Conservation (phyloP, 92 coral and sea anemone genomes). For the Bergia puertoricense region DNA sequence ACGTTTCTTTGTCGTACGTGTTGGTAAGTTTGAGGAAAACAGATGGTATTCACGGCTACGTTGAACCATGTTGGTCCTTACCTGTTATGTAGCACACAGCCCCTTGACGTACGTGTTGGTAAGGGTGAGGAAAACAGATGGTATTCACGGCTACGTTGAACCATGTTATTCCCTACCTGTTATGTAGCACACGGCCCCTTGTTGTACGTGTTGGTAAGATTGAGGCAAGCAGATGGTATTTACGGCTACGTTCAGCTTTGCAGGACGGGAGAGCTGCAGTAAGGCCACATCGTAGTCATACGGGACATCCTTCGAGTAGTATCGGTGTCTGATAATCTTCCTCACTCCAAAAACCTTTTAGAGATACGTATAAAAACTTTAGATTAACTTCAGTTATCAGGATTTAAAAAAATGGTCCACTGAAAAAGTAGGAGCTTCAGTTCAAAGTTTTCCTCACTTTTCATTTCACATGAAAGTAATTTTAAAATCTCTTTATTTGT, state of each 20-base stretch:
- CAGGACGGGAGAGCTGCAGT: constrained; percentile 71
- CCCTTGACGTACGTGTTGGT: constrained; percentile 56
- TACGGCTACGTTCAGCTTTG: constrained; percentile 58
- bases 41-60: constrained; percentile 62
- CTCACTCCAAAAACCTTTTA: constrained; percentile 59
- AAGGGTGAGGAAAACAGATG: constrained; percentile 65
- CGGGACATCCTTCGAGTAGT: constrained; percentile 69
- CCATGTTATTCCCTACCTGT: constrained; percentile 58
- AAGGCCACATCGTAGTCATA: constrained; percentile 83
- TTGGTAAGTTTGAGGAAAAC: constrained; percentile 63
- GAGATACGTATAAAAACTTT: neutral
- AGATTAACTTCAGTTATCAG: neutral
- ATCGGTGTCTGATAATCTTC: constrained; percentile 69
- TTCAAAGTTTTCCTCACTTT: too few relatives aligned
- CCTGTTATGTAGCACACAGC: constrained; percentile 78
- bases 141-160: constrained; percentile 61
- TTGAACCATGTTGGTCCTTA: neutral
- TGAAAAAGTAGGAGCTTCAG: too few relatives aligned
- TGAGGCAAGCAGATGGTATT: constrained; percentile 83
- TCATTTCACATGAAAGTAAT: too few relatives aligned
- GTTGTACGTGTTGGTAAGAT: constrained; percentile 53
- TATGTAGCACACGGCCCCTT: constrained; percentile 71
- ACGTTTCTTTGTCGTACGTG: constrained; percentile 53
- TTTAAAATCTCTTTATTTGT: too few relatives aligned
- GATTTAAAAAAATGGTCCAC: too few relatives aligned